Evolutionary conservation across 2,888 invertebrate genomes (phyloP).

Genomic region (Callimorpha dominula): DNA sequence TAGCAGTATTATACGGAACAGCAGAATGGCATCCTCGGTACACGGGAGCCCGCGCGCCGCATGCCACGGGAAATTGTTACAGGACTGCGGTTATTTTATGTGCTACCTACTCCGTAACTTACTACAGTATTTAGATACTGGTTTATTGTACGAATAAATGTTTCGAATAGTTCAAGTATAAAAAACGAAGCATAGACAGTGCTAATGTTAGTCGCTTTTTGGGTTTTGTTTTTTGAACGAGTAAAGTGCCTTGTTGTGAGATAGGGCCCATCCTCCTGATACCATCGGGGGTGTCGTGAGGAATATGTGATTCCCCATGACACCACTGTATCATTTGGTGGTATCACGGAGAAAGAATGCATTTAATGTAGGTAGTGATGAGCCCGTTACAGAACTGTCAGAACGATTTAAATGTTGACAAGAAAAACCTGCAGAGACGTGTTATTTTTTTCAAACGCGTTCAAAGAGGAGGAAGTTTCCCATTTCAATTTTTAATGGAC

Average conservation of each 20-base stretch:
- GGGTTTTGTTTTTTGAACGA: background rate
- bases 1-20: conserved; percentile 33
- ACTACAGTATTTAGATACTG: conserved; percentile 14
- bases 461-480: background rate
- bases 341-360: too few relatives aligned
- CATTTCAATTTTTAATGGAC: too few relatives aligned
- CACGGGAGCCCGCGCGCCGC: conserved; percentile 48
- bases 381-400: background rate
- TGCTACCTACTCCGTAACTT: conserved; percentile 25
- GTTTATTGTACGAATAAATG: conserved; percentile 14
- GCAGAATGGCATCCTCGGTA: conserved; percentile 55
- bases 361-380: background rate
- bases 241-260: background rate
- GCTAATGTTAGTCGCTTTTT: background rate
- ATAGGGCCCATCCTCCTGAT: background rate
- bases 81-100: conserved; percentile 46
- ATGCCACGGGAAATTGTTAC: conserved; percentile 47
- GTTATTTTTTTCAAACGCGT: too few relatives aligned
- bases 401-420: background rate
- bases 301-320: too few relatives aligned
- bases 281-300: too few relatives aligned
- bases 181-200: background rate
- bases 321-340: too few relatives aligned
- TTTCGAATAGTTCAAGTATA: conserved; percentile 7
- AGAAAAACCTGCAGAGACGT: too few relatives aligned